Evolutionary conservation across 1,140 invertebrate species (phyloP).

Genomic region (Pogonus chalceus): DNA sequence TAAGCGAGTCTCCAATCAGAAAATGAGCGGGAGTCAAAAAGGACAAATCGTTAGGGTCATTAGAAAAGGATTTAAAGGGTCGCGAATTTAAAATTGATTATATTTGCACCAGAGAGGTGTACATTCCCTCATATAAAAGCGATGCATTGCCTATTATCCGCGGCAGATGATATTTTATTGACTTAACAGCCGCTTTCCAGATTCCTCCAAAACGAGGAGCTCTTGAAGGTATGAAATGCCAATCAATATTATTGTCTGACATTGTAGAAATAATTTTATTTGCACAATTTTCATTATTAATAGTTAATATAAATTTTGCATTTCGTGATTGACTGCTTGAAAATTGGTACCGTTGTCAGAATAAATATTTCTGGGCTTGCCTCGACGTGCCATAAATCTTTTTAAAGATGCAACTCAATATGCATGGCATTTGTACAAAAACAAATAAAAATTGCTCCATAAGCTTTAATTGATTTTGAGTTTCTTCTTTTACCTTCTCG

Average conservation of each 20-base stretch:
- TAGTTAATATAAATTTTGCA: not conserved
- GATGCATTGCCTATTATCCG: not conserved
- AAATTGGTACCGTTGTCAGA: slow-evolving; percentile 16
- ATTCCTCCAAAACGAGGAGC: slow-evolving; percentile 23
- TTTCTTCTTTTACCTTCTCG: slow-evolving; percentile 8
- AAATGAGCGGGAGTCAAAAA: slow-evolving; percentile 15
- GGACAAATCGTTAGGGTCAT: not conserved
- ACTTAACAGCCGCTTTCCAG: slow-evolving; percentile 25
- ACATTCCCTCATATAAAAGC: not conserved
- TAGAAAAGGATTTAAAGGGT: not conserved
- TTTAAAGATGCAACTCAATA: slow-evolving; percentile 21
- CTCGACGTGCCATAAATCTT: slow-evolving; percentile 23
- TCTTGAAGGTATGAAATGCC: slow-evolving; percentile 22
- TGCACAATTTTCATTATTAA: not conserved
- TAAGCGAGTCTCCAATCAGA: slow-evolving; percentile 14
- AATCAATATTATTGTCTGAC: not conserved
- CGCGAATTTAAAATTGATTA: not conserved
- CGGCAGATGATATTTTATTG: slow-evolving; percentile 11
- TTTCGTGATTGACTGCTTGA: slow-evolving; percentile 1
- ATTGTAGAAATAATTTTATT: not conserved
- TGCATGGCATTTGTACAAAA: slow-evolving; percentile 17
- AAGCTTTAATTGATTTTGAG: slow-evolving; percentile 12
- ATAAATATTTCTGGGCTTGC: slow-evolving; percentile 9
- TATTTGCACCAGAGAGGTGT: not conserved
- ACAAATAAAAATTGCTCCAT: slow-evolving; percentile 14